Evolutionary conservation across 1,140 invertebrate genomes (phyloP).

Genomic region (Atta texana): DNA sequence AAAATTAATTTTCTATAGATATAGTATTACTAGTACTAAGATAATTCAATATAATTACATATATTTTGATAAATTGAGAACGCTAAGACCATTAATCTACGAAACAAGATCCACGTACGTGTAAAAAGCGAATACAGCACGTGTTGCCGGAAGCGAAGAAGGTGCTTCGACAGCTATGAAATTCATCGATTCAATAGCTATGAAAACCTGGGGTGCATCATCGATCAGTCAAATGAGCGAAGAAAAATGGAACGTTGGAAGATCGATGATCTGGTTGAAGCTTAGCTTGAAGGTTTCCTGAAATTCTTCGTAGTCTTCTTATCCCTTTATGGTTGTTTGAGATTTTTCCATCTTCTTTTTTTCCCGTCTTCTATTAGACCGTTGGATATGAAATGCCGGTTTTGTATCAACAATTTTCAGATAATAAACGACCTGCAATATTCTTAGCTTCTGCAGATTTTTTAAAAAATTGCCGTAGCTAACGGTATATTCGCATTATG

Average conservation of each 20-base stretch:
- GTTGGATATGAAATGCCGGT: constrained; percentile 15
- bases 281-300: constrained; percentile 41
- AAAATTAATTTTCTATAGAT: background rate
- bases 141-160: constrained; percentile 44
- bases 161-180: constrained; percentile 43
- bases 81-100: constrained; percentile 30
- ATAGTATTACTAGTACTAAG: background rate
- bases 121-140: constrained; percentile 19
- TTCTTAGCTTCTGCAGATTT: background rate
- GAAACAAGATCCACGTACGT: constrained; percentile 9
- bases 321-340: constrained; percentile 26
- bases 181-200: constrained; percentile 52
- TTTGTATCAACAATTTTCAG: constrained; percentile 22
- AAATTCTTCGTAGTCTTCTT: constrained; percentile 11
- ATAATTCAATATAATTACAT: constrained; percentile 5
- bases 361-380: constrained; percentile 3
- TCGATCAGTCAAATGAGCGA: constrained; percentile 47
- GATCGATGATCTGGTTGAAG: constrained; percentile 23
- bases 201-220: constrained; percentile 47
- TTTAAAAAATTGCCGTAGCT: background rate
- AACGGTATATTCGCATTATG: background rate
- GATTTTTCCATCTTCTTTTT: constrained; percentile 14
- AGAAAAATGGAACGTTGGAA: constrained; percentile 45
- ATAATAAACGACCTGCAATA: constrained; percentile 15
- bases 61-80: constrained; percentile 14